These are phyloP conservation scores for Colletes collaris DNA, from an alignment of 2,888 invertebrate species.

Conservation along the genomic window DNA sequence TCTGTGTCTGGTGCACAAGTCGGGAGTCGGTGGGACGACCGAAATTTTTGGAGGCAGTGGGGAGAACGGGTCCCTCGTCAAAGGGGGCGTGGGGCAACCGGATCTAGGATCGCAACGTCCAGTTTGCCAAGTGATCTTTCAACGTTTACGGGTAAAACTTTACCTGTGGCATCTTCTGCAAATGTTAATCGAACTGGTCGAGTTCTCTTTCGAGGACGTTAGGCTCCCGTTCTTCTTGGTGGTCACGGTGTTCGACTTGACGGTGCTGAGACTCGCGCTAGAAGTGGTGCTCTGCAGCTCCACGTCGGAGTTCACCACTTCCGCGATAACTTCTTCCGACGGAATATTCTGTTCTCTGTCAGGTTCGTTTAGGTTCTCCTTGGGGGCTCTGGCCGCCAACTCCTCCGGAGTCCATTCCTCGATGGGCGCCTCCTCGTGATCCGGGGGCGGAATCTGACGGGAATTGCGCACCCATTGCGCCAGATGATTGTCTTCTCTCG, in stretches of 20 bases:
- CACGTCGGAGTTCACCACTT: slow-evolving; percentile 74
- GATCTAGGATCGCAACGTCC: slow-evolving; percentile 71
- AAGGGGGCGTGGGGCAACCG: slow-evolving; percentile 79
- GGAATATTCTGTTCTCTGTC: slow-evolving; percentile 49
- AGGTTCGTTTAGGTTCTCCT: slow-evolving; percentile 62
- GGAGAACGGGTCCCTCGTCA: slow-evolving; percentile 82
- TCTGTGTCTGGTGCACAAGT: slow-evolving; percentile 81
- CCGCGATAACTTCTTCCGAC: slow-evolving; percentile 73
- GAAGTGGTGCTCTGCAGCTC: slow-evolving; percentile 81
- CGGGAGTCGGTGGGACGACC: slow-evolving; percentile 90
- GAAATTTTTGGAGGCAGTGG: slow-evolving; percentile 88
- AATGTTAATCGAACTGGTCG: slow-evolving; percentile 78
- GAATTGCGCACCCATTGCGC: slow-evolving; percentile 81
- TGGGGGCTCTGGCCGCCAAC: slow-evolving; percentile 77
- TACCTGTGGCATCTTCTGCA: slow-evolving; percentile 82
- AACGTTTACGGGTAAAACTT: no score
- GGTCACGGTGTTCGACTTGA: slow-evolving; percentile 77
- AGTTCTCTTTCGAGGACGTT: slow-evolving; percentile 73
- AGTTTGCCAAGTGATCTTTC: not conserved
- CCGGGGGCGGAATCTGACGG: slow-evolving; percentile 80
- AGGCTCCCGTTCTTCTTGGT: slow-evolving; percentile 77
- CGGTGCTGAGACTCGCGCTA: slow-evolving; percentile 80
- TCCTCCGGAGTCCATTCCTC: slow-evolving; percentile 81
- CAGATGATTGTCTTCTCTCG: slow-evolving; percentile 73
- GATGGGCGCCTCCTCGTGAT: slow-evolving; percentile 77